A percentile compares a stretch with the other conserved stretches of the same genome.
Evolutionary conservation across 2,888 invertebrate genomes (phyloP).

Genomic region (Diaphora mendica): DNA sequence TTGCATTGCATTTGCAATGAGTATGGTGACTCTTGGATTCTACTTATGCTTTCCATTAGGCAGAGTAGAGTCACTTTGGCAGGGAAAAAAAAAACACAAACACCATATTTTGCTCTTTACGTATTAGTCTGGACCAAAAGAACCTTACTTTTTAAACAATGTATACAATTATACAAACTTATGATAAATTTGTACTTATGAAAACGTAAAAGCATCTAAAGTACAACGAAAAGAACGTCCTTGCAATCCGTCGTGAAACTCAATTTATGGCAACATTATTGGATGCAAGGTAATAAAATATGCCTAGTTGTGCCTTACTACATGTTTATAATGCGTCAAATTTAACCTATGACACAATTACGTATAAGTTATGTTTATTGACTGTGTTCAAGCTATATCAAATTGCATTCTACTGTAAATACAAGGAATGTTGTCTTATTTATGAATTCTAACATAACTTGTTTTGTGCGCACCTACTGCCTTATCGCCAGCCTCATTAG

Average conservation of each 20-base stretch:
- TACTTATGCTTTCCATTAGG: no score
- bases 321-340: background rate
- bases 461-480: conserved; percentile 5
- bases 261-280: background rate
- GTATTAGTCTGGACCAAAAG: no score
- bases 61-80: no score
- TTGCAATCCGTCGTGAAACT: background rate
- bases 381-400: background rate
- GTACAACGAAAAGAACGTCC: background rate
- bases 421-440: conserved; percentile 5
- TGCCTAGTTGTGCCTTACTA: background rate
- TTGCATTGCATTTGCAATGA: no score
- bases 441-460: background rate
- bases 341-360: background rate
- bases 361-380: background rate
- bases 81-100: no score
- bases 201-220: background rate
- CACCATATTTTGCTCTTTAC: background rate
- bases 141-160: background rate
- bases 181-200: background rate
- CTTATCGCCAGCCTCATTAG: conserved; percentile 14
- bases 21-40: no score
- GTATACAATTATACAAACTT: background rate
- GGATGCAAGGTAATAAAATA: background rate
- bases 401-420: background rate